Base-by-base conservation (phyloP, 30 jellyfish, hydroid and myxozoan species). In the Hydra vulgaris region DNA sequence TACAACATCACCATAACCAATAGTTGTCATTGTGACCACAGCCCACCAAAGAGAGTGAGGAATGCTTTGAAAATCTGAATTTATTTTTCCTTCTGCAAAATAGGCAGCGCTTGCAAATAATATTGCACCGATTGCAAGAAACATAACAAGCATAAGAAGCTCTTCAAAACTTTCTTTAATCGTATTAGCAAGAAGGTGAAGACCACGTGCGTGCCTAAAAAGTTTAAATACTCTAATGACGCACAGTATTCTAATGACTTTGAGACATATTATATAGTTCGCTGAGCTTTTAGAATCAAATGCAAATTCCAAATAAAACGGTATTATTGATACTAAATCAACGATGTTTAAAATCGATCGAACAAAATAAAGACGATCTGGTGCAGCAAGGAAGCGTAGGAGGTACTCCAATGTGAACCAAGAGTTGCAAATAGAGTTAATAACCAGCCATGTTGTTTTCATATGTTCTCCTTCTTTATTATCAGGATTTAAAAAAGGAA, bases 41-140 rank as follows among this genome's bases (percentile, higher is more conserved):
- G 98, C 98, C 98, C 98, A 92, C 98, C 98, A 92, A 70, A 92
- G 87, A 17, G 95, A 88, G 74, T 92, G 96, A 23, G 98, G 98
- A 55, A 92, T 92, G 72, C 98, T 92, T 53, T 27, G 71, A 82
- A 92, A 92, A 74, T 53, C 94, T 25, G 74, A 54, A 27, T 76
- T 22, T 15, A 21, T 24, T 15, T 24, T 23, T 25, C 82, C 81
- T 81, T 92, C 98, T 21, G 98, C 98, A 79, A 88, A 92, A 61
- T 92, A 92, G 15, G 87, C 98, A 5, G 98, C 91, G 70, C 98
- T 92, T 24, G 98, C 83, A 82, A 92, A 92, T 15, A 92, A 86
- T 0, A 92, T 92, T 26, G 87, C 96, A 8, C 95, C 98, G 12
- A 92, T 92, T 78, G 84, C 80, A 24, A 92, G 87, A 76, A 92